These are phyloP conservation scores for Motacilla tschutschensis DNA, from an alignment of 2,113 vertebrate species.

Conservation along the genomic window DNA sequence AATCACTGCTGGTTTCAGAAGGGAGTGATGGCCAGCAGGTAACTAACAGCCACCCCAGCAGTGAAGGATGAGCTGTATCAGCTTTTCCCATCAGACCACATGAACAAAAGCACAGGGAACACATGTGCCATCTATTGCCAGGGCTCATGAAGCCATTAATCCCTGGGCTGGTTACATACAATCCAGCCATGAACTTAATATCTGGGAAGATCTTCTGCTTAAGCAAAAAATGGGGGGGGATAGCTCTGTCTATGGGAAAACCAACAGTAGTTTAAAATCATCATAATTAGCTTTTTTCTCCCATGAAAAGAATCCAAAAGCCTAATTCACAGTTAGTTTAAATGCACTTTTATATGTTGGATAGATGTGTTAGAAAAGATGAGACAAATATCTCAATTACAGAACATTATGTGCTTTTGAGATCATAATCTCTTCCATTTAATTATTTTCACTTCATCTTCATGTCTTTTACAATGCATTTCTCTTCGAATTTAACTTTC, in stretches of 20 bases:
- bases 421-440: background rate
- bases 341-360: background rate
- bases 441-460: background rate
- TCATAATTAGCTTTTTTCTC: background rate
- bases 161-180: background rate
- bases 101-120: background rate
- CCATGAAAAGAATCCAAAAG: background rate
- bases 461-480: background rate
- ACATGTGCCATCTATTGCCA: background rate
- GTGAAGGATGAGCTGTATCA: background rate
- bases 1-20: background rate
- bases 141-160: background rate
- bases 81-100: background rate
- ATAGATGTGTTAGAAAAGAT: background rate
- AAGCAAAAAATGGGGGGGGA: background rate
- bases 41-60: background rate
- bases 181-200: background rate
- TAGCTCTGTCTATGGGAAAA: background rate
- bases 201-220: background rate
- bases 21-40: background rate
- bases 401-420: background rate
- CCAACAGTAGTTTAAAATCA: background rate
- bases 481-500: constrained; percentile 20
- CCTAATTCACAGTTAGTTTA: background rate
- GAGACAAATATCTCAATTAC: background rate